Percentiles rank a stretch among this genome's conserved stretches.
These are phyloP conservation scores for Hirtodrosophila histrioides DNA, from an alignment of 2,888 invertebrate species.

Conservation along the genomic window DNA sequence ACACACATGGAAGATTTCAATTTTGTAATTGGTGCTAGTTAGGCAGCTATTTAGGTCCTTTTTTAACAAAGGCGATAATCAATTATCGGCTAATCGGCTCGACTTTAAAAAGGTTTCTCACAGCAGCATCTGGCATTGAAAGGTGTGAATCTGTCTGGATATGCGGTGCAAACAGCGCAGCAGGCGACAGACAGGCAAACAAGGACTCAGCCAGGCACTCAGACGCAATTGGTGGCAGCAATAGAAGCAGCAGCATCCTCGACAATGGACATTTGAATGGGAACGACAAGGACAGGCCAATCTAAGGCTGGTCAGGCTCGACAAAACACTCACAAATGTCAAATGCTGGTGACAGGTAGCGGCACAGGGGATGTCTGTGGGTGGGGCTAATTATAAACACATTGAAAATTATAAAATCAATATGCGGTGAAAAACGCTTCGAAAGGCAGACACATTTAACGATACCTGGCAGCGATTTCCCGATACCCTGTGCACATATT, in stretches of 20 bases:
- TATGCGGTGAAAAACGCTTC: conserved; percentile 25
- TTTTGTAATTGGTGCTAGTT: conserved; percentile 8
- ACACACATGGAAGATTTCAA: conserved; percentile 4
- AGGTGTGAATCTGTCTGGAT: conserved; percentile 30
- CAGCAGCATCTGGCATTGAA: conserved; percentile 11
- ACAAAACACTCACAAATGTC: conserved; percentile 36
- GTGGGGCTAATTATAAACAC: conserved; percentile 68
- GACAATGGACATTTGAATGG: conserved; percentile 27
- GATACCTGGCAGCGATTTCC: conserved; percentile 1
- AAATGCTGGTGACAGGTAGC: conserved; percentile 63
- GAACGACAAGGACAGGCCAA: conserved; percentile 36
- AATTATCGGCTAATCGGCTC: conserved; percentile 59
- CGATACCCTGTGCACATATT: conserved; percentile 26
- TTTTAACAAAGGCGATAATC: conserved; percentile 33
- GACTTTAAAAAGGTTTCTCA: conserved; percentile 47
- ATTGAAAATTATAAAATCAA: conserved; percentile 69
- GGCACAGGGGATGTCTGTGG: conserved; percentile 17
- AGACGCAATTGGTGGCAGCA: conserved; percentile 24
- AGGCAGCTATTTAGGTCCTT: conserved; percentile 24
- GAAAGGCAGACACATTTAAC: conserved; percentile 33
- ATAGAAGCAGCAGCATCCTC: conserved; percentile 9
- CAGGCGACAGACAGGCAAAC: conserved; percentile 10
- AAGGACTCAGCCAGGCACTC: conserved; percentile 24
- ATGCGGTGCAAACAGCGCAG: conserved; percentile 13
- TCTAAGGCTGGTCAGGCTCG: conserved; percentile 1